Conservation (phyloP, 2,113 vertebrate genomes). For the Isichthys henryi region DNA sequence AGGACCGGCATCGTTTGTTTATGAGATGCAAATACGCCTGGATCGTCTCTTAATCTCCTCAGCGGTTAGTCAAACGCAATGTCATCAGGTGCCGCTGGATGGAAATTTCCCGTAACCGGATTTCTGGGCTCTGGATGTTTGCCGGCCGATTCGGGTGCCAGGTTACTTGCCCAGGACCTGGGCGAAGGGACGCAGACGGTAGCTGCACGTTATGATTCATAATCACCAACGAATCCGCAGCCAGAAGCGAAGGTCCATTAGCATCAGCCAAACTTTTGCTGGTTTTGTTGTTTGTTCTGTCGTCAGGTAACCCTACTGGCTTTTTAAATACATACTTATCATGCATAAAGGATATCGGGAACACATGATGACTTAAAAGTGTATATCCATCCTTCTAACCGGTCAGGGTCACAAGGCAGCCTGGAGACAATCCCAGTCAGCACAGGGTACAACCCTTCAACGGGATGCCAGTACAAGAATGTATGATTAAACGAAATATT, state of each 20-base stretch:
- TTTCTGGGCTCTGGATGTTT: neutral
- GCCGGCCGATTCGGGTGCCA: neutral
- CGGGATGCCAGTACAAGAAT: neutral
- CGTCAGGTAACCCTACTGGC: neutral
- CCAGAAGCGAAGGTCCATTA: neutral
- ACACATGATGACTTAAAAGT: neutral
- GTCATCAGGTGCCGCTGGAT: neutral
- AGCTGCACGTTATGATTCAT: neutral
- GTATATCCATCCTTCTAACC: neutral
- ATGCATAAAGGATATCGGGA: neutral
- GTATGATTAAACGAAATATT: neutral
- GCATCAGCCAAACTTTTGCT: neutral
- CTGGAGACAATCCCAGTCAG: neutral
- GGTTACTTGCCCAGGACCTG: slow-evolving; percentile 25
- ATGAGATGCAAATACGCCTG: slow-evolving; percentile 42
- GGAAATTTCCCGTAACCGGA: neutral
- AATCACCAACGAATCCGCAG: neutral
- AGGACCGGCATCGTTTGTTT: slow-evolving; percentile 14
- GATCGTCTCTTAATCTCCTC: neutral
- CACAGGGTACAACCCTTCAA: neutral
- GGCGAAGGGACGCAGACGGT: neutral
- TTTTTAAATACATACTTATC: neutral
- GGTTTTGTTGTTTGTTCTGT: neutral
- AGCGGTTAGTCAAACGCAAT: neutral
- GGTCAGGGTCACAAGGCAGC: neutral